A percentile compares a stretch with the other conserved stretches of the same genome.
phyloP scores from a whole-genome alignment of 1,140 invertebrate genomes.

The Halesus radiatus region DNA sequence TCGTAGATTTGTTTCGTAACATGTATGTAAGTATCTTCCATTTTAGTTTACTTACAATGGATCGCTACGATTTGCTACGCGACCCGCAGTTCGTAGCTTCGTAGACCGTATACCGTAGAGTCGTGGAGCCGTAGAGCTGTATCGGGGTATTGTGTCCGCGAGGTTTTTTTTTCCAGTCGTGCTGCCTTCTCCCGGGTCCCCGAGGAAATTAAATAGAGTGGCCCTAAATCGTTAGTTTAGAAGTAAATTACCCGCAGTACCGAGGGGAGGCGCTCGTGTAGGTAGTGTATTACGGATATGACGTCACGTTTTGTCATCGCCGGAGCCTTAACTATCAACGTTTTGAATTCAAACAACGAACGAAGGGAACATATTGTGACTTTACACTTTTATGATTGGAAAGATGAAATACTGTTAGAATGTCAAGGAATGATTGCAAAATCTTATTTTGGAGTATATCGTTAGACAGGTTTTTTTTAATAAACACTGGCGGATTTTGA shows the following conservation, averaged over 20 bases:
- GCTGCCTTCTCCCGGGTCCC: conserved; percentile 38
- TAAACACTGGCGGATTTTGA: too few relatives aligned
- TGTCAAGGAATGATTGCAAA: too few relatives aligned
- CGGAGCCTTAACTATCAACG: neutral
- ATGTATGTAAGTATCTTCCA: too few relatives aligned
- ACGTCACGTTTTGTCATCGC: neutral
- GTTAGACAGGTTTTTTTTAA: too few relatives aligned
- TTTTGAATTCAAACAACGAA: too few relatives aligned
- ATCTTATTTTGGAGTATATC: too few relatives aligned
- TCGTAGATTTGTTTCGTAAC: too few relatives aligned
- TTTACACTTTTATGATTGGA: too few relatives aligned
- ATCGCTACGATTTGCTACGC: too few relatives aligned
- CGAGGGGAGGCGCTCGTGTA: neutral
- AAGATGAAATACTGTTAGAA: too few relatives aligned
- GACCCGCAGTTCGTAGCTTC: neutral
- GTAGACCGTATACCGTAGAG: neutral
- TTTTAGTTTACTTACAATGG: too few relatives aligned
- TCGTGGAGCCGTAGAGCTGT: neutral
- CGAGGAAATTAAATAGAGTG: conserved; percentile 57
- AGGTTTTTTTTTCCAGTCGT: neutral
- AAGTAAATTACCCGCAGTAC: conserved; percentile 53
- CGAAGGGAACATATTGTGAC: too few relatives aligned
- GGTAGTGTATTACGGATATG: neutral
- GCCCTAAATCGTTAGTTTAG: conserved; percentile 57
- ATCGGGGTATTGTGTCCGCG: neutral